These are phyloP conservation scores for Platycheirus rosarum DNA, from an alignment of 2,888 invertebrate genomes.

Conservation along the genomic window DNA sequence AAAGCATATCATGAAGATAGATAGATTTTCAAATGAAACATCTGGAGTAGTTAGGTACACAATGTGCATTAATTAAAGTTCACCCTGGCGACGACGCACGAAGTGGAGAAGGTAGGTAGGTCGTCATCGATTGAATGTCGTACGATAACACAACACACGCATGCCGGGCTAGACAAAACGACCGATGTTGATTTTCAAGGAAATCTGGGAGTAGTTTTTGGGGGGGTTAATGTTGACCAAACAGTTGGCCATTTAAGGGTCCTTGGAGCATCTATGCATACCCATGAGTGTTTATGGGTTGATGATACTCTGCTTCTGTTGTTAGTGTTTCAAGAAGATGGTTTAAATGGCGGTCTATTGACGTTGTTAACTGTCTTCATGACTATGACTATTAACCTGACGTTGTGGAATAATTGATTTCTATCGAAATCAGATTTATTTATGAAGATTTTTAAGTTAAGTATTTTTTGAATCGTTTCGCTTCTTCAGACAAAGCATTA, in stretches of 20 bases:
- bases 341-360: too few species aligned
- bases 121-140: not conserved
- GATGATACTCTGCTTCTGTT: too few species aligned
- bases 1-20: conserved; percentile 40
- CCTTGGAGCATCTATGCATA: conserved; percentile 1
- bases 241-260: conserved; percentile 36
- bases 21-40: conserved; percentile 53
- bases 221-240: conserved; percentile 30
- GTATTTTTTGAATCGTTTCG: too few species aligned
- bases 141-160: conserved; percentile 10
- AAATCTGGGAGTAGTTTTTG: conserved; percentile 18
- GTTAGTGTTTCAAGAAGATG: too few species aligned
- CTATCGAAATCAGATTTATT: too few species aligned
- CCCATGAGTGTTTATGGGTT: not conserved
- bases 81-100: conserved; percentile 14
- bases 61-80: conserved; percentile 66
- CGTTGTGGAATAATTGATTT: too few species aligned
- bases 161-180: conserved; percentile 2
- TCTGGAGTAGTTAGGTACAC: conserved; percentile 44
- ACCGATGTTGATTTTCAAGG: conserved; percentile 47
- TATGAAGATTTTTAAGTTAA: too few species aligned
- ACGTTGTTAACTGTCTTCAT: too few species aligned
- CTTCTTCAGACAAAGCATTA: too few species aligned
- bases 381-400: too few species aligned
- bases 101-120: not conserved